Conservation (phyloP, 2,888 invertebrate genomes). For the Xylocampa areola region DNA sequence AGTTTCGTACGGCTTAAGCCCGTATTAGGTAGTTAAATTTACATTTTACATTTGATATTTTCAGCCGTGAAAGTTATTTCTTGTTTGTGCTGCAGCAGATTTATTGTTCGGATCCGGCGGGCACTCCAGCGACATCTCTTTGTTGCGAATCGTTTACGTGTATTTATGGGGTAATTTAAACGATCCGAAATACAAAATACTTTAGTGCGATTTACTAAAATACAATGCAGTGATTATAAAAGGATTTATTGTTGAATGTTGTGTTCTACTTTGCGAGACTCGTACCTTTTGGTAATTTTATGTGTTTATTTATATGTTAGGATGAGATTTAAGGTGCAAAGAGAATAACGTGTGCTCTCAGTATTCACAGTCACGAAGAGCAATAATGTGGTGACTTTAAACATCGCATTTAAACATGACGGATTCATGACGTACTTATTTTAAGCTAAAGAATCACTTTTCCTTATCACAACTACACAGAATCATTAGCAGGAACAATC, state of each 20-base stretch:
- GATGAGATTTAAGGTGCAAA: conserved; percentile 40
- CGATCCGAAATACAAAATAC: conserved; percentile 78
- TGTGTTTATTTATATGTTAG: conserved; percentile 43
- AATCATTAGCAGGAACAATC: too few relatives aligned
- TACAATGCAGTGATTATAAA: conserved; percentile 72
- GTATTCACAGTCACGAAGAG: conserved; percentile 28
- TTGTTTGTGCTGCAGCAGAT: conserved; percentile 76
- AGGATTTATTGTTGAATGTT: conserved; percentile 55
- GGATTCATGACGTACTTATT: too few relatives aligned
- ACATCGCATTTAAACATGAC: conserved; percentile 32
- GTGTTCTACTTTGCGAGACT: conserved; percentile 41
- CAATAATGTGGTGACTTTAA: conserved; percentile 41
- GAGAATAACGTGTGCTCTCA: conserved; percentile 16
- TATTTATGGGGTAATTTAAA: conserved; percentile 85
- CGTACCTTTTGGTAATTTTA: conserved; percentile 38
- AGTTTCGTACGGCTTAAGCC: conserved; percentile 78
- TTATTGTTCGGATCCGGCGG: conserved; percentile 76
- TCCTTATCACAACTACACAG: too few relatives aligned
- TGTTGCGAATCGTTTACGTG: conserved; percentile 81
- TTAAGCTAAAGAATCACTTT: too few relatives aligned
- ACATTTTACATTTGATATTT: conserved; percentile 88
- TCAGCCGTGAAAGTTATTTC: conserved; percentile 86
- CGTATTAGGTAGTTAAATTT: conserved; percentile 89
- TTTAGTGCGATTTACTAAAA: conserved; percentile 75
- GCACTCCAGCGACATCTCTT: conserved; percentile 75